A percentile compares a stretch with the other conserved stretches of the same genome.
Conservation (phyloP, 2,113 vertebrate species). For the Pelvicachromis taeniatus region DNA sequence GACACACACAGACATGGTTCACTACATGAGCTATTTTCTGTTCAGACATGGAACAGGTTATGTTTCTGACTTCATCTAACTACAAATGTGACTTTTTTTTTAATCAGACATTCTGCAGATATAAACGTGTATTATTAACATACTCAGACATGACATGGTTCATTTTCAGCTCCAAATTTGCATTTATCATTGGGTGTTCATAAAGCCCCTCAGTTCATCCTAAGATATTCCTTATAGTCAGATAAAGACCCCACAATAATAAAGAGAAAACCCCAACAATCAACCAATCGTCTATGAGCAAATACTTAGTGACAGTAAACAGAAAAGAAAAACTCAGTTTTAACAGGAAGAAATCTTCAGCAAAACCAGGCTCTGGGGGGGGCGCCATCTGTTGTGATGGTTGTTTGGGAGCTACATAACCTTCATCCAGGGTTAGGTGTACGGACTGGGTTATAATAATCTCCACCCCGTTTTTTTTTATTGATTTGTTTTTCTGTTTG, state of each 20-base stretch:
- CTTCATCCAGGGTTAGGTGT: neutral
- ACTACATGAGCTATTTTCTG: neutral
- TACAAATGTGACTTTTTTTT: neutral
- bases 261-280: neutral
- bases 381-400: too few species aligned
- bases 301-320: neutral
- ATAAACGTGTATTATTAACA: neutral
- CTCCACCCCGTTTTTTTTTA: neutral
- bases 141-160: neutral
- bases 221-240: too few species aligned
- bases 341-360: neutral
- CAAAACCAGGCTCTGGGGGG: neutral
- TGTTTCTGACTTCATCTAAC: neutral
- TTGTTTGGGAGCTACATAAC: neutral
- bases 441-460: neutral
- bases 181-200: neutral
- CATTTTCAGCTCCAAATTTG: neutral
- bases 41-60: neutral
- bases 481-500: neutral
- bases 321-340: fast-evolving
- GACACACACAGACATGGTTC: neutral
- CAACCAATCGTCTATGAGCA: neutral
- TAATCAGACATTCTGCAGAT: neutral
- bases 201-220: neutral
- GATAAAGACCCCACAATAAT: neutral